A percentile compares a stretch with the other conserved stretches of the same genome.
Conservation (phyloP, 2,797 vertebrate species). For the Cyprinella venusta region DNA sequence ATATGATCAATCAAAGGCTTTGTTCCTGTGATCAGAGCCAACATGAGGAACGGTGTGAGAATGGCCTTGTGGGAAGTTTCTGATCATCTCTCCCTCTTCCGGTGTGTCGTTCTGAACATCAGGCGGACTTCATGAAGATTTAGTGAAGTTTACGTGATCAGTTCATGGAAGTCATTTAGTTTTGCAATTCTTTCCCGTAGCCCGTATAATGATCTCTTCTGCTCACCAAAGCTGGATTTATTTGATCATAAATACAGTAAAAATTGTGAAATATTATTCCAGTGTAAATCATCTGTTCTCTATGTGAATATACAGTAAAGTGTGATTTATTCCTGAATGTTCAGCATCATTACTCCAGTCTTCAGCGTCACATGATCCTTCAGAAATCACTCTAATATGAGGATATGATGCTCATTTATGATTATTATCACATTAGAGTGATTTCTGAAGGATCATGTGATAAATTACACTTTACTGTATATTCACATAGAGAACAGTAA, state of each 20-base stretch:
- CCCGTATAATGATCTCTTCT: neutral
- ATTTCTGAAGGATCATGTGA: too few relatives aligned
- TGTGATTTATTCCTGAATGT: neutral
- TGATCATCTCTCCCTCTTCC: neutral
- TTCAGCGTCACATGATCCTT: too few relatives aligned
- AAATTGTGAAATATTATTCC: neutral
- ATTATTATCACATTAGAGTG: neutral
- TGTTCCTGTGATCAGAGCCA: conserved; percentile 30
- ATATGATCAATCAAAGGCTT: conserved; percentile 53
- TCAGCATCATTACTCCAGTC: too few relatives aligned
- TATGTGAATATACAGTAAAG: neutral
- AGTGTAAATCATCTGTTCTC: neutral
- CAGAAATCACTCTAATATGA: too few relatives aligned
- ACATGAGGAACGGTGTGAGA: neutral
- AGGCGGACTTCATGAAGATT: neutral
- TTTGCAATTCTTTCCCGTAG: neutral
- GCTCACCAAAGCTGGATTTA: neutral
- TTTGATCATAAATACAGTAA: neutral
- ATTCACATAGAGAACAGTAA: too few relatives aligned
- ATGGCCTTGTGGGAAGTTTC: neutral
- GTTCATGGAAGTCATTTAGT: too few relatives aligned
- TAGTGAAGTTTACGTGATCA: neutral
- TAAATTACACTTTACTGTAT: too few relatives aligned
- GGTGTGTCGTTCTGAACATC: neutral
- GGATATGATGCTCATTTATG: neutral